Conservation (phyloP, 2,888 invertebrate genomes). For the Pollenia labialis region DNA sequence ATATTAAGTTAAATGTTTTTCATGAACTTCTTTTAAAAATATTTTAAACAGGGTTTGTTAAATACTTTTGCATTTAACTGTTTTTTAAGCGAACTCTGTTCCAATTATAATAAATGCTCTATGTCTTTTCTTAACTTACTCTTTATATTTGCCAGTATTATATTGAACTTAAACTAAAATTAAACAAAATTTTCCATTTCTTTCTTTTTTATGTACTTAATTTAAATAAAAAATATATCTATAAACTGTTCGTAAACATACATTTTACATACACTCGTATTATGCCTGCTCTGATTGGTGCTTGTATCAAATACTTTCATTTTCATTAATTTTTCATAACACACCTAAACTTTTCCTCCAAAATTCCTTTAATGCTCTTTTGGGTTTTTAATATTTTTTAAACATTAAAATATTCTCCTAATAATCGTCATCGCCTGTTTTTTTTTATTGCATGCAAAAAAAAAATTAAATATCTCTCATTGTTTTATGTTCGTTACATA, state of each 20-base stretch:
- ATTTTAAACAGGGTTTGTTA: conserved; percentile 27
- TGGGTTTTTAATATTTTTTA: conserved; percentile 25
- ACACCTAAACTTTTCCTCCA: conserved; percentile 2
- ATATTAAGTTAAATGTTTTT: conserved; percentile 45
- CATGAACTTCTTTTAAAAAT: neutral
- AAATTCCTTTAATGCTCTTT: neutral
- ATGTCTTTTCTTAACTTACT: conserved; percentile 13
- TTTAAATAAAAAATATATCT: conserved; percentile 57
- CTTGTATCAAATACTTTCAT: conserved; percentile 76
- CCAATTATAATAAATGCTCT: neutral
- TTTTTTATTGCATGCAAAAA: conserved; percentile 66
- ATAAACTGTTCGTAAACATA: conserved; percentile 45
- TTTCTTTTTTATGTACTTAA: conserved; percentile 78
- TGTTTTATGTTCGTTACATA: conserved; percentile 68
- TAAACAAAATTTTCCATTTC: conserved; percentile 79
- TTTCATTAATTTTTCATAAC: no score
- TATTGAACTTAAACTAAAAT: conserved; percentile 66
- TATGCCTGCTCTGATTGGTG: conserved; percentile 83
- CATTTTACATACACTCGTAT: conserved; percentile 51
- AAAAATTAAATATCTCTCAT: conserved; percentile 53
- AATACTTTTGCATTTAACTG: neutral
- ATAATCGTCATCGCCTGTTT: conserved; percentile 61
- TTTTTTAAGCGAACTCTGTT: conserved; percentile 13
- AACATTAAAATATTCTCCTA: conserved; percentile 35
- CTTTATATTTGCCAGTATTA: conserved; percentile 40